These are phyloP conservation scores for Pollenia labialis DNA, from an alignment of 2,888 invertebrate species.

Conservation along the genomic window DNA sequence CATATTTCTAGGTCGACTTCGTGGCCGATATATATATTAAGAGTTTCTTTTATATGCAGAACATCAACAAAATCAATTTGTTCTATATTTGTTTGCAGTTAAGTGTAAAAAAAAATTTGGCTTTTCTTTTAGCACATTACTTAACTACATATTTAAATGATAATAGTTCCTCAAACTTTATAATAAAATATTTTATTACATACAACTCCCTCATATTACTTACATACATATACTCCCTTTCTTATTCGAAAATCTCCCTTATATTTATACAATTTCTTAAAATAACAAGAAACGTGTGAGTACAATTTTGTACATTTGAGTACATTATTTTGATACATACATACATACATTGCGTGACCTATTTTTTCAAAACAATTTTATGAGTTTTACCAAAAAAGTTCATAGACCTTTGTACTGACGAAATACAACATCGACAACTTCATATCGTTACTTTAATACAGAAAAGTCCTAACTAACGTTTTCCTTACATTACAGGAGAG, in stretches of 20 bases:
- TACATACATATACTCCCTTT: background rate
- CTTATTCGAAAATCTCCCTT: background rate
- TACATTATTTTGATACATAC: conserved; percentile 43
- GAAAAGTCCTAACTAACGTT: background rate
- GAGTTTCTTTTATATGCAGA: no score
- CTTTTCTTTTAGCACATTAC: no score
- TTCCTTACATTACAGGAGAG: no score
- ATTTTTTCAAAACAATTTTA: conserved; percentile 51
- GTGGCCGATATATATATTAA: no score
- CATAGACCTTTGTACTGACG: conserved; percentile 56
- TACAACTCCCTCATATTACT: conserved; percentile 1
- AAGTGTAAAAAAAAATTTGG: no score
- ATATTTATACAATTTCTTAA: conserved; percentile 12
- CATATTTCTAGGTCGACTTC: no score
- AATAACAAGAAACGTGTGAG: conserved; percentile 7
- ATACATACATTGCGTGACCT: conserved; percentile 61
- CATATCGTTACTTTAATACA: conserved; percentile 13
- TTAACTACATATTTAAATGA: no score
- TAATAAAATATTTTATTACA: background rate
- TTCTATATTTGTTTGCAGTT: no score
- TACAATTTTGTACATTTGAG: conserved; percentile 10
- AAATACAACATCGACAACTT: conserved; percentile 40
- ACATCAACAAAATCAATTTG: no score
- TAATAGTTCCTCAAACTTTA: background rate
- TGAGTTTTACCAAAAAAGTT: conserved; percentile 61